These are phyloP conservation scores for Cantharis flavilabris DNA, from an alignment of 2,888 invertebrate species.

Conservation along the genomic window DNA sequence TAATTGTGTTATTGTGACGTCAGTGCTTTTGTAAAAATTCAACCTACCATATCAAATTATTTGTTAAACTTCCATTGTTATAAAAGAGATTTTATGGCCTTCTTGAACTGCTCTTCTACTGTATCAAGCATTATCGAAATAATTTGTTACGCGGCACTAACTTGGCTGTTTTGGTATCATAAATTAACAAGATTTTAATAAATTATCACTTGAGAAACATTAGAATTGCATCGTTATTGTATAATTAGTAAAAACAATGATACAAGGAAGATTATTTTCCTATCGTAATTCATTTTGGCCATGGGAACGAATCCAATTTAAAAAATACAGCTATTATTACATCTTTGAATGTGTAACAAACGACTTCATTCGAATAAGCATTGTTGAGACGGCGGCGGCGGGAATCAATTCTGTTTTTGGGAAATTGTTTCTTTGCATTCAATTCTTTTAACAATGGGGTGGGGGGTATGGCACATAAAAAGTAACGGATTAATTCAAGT, in stretches of 20 bases:
- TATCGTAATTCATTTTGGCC: constrained; percentile 11
- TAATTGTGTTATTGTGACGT: neutral
- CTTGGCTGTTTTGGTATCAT: neutral
- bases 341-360: constrained; percentile 8
- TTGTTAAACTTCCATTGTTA: neutral
- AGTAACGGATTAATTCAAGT: neutral
- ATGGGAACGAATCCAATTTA: constrained; percentile 24
- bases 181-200: neutral
- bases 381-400: neutral
- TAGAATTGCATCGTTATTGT: neutral
- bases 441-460: neutral
- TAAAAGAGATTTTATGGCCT: neutral
- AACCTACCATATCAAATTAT: neutral
- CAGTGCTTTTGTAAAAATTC: neutral
- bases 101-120: neutral
- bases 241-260: neutral
- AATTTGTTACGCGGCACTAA: neutral
- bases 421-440: neutral
- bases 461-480: neutral
- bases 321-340: constrained; percentile 8
- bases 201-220: neutral
- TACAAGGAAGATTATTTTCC: constrained; percentile 21
- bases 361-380: neutral
- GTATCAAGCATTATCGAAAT: neutral
- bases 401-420: neutral